These are phyloP conservation scores for Heteractis magnifica DNA, from an alignment of 92 coral and sea anemone species.

Conservation along the genomic window DNA sequence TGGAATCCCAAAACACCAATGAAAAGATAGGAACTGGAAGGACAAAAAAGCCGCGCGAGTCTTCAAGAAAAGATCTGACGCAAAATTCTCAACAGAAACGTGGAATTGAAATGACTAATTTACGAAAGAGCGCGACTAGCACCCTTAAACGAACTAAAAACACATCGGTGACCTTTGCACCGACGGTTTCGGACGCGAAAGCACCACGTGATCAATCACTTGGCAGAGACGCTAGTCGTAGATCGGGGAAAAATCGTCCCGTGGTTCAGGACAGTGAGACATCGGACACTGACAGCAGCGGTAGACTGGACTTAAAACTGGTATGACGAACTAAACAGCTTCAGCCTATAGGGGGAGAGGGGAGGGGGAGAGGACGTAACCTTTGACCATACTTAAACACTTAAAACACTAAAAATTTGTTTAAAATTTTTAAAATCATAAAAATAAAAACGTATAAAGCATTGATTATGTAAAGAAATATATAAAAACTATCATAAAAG, in stretches of 20 bases:
- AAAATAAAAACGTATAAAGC: not conserved
- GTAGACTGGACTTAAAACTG: conserved; percentile 58
- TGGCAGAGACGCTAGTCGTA: conserved; percentile 34
- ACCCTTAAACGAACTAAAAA: conserved; percentile 45
- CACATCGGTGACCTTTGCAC: conserved; percentile 79
- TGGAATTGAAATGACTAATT: conserved; percentile 36
- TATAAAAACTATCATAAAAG: not conserved
- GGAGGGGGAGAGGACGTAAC: conserved; percentile 11
- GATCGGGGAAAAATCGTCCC: conserved; percentile 24
- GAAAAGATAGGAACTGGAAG: not conserved
- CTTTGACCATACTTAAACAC: not conserved
- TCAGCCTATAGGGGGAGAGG: not conserved
- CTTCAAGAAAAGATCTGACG: not conserved
- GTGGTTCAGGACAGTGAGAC: conserved; percentile 61
- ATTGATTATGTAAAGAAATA: not conserved
- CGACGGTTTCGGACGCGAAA: conserved; percentile 52
- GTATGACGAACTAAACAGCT: conserved; percentile 45
- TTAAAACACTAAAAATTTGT: not conserved
- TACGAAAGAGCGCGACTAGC: conserved; percentile 22
- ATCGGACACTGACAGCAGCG: conserved; percentile 80
- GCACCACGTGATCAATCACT: conserved; percentile 48
- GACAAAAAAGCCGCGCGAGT: not conserved
- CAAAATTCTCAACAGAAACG: conserved; percentile 5
- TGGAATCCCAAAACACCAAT: not conserved
- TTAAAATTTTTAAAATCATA: not conserved